phyloP scores from a whole-genome alignment of 2,113 vertebrate genomes.

The Galemys pyrenaicus region DNA sequence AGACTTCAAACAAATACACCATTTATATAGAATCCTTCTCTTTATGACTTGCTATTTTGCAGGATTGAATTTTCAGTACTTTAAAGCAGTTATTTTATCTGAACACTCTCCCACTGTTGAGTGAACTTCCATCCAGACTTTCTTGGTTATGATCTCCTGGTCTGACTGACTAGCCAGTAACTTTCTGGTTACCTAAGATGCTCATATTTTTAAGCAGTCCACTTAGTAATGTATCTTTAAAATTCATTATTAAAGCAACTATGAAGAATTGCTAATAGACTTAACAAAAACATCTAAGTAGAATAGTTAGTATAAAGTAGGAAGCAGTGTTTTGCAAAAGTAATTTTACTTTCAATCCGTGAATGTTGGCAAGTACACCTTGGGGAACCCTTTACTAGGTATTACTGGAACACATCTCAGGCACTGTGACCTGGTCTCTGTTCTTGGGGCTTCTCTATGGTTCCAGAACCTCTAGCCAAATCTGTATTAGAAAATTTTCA shows the following conservation, averaged over 20 bases:
- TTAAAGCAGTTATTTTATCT: neutral
- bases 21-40: neutral
- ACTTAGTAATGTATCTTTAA: constrained; percentile 17
- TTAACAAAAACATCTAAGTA: constrained; percentile 5
- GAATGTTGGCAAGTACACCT: neutral
- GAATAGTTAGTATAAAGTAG: neutral
- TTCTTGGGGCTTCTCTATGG: neutral
- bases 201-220: constrained; percentile 15
- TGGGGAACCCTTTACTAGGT: neutral
- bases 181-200: neutral
- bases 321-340: neutral
- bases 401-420: neutral
- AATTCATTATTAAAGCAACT: constrained; percentile 22
- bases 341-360: neutral
- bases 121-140: neutral
- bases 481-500: neutral
- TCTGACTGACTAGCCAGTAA: neutral
- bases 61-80: neutral
- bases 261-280: neutral
- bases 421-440: neutral
- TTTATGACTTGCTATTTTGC: neutral
- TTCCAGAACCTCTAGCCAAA: neutral
- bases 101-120: neutral
- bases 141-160: neutral
- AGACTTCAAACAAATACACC: neutral